These are phyloP conservation scores for Protobothrops mucrosquamatus DNA, from an alignment of 2,113 vertebrate species.

Conservation along the genomic window DNA sequence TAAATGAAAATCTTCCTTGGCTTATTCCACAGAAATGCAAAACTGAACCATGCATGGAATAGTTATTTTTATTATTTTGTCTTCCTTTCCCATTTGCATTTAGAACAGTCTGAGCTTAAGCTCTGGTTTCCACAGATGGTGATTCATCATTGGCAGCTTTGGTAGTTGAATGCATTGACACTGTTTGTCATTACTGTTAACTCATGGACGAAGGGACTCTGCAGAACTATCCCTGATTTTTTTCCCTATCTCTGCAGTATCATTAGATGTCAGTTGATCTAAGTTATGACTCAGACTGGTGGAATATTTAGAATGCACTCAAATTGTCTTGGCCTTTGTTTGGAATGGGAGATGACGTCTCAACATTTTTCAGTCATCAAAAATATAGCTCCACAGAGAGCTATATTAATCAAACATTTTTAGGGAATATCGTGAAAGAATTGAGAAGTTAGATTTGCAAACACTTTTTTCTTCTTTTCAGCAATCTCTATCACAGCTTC, in stretches of 20 bases:
- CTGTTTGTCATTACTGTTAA: not conserved
- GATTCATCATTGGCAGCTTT: not conserved
- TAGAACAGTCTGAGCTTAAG: not conserved
- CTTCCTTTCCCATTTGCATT: constrained; percentile 19
- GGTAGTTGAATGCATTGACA: not conserved
- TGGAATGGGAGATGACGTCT: not conserved
- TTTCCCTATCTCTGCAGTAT: not conserved
- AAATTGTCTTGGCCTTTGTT: not conserved
- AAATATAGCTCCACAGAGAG: not conserved
- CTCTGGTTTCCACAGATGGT: constrained; percentile 31
- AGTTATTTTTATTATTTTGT: constrained; percentile 39
- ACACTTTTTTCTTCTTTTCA: not conserved
- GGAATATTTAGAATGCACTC: not conserved
- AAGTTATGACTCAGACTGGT: not conserved
- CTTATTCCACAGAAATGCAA: constrained; percentile 38
- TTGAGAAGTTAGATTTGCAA: not conserved
- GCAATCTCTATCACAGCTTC: not conserved
- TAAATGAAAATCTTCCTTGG: constrained; percentile 21
- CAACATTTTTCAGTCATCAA: not conserved
- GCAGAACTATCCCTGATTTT: not conserved
- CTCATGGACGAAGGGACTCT: fast-evolving
- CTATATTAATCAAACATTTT: not conserved
- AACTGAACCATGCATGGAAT: constrained; percentile 45
- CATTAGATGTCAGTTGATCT: not conserved
- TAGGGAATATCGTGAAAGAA: not conserved